Base-by-base conservation (phyloP, 2,888 invertebrate genomes). In the Macrophya alboannulata region DNA sequence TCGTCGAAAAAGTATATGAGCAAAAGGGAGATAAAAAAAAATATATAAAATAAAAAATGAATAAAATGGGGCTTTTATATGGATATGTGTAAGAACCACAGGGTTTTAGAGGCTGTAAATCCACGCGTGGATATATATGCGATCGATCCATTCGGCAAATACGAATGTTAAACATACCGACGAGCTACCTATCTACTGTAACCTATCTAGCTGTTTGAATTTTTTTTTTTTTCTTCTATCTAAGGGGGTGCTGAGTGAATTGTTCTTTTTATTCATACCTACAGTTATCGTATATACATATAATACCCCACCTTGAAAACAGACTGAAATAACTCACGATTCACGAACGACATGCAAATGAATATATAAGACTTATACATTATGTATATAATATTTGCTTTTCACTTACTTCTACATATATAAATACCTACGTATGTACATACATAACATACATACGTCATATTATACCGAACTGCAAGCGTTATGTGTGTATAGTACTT, bases 271-370 rank as follows among this genome's bases (percentile, higher is more conserved):
- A 65, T 65, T 15, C 10, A 31, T 31, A 31, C 31, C 31, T 65
- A 25, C 9, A 21, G n/a, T 65, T 25, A 65, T 65, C 65, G 65
- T 25, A n/a, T 31, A 31, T 31, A 31, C 3, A 31, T 25, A n/a
- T 12, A 21, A 25, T 21, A 65, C 65, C 31, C 31, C 9, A 65
- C 65, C 31, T 25, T 31, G 12, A 2, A 65, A 65, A 15, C 12
- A 65, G 65, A 68, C 25, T 68, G 68, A 68, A 31, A 31, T 65
- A 31, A 65, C 25, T 65, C 65, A 25, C 55, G 1, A 55, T 55
- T 55, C 55, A 31, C 12, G 65, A 65, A 31, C 15, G 65, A 65
- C 25, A 65, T 65, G 65, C 12, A 31, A 65, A 65, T 68, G 25
- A 68, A 15, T 12, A 15, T 12, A 31, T 31, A 6, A 12, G 31